These are phyloP conservation scores for Metalampra italica DNA, from an alignment of 2,888 invertebrate species.

Conservation along the genomic window DNA sequence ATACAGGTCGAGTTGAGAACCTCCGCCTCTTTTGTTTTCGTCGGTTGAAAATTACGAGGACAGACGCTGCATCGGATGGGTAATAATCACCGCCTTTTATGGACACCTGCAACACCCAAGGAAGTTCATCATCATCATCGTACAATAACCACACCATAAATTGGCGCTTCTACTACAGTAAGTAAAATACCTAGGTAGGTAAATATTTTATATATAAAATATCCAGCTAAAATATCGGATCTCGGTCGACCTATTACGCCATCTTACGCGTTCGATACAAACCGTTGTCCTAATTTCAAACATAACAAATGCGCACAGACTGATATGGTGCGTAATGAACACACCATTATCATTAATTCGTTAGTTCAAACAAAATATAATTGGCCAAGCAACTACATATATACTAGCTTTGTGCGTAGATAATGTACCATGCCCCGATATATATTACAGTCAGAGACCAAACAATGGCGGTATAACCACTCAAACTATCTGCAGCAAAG, in stretches of 20 bases:
- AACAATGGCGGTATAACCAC: not conserved
- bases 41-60: too few relatives aligned
- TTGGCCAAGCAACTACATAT: conserved; percentile 2
- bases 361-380: conserved; percentile 10
- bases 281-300: conserved; percentile 42
- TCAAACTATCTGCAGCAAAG: too few relatives aligned
- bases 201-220: too few relatives aligned
- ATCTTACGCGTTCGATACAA: conserved; percentile 32
- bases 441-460: not conserved
- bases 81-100: too few relatives aligned
- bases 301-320: conserved; percentile 34
- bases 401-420: not conserved
- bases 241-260: not conserved
- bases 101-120: too few relatives aligned
- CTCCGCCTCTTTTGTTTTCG: too few relatives aligned
- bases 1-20: too few relatives aligned
- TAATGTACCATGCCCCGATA: not conserved
- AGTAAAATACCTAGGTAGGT: too few relatives aligned
- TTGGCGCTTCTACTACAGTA: too few relatives aligned
- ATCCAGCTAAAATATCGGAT: not conserved
- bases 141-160: too few relatives aligned
- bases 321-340: conserved; percentile 24
- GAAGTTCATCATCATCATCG: too few relatives aligned
- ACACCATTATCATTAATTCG: conserved; percentile 11
- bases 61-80: too few relatives aligned